phyloP scores from a whole-genome alignment of 2,888 invertebrate species.

The Pristionchus mayeri region DNA sequence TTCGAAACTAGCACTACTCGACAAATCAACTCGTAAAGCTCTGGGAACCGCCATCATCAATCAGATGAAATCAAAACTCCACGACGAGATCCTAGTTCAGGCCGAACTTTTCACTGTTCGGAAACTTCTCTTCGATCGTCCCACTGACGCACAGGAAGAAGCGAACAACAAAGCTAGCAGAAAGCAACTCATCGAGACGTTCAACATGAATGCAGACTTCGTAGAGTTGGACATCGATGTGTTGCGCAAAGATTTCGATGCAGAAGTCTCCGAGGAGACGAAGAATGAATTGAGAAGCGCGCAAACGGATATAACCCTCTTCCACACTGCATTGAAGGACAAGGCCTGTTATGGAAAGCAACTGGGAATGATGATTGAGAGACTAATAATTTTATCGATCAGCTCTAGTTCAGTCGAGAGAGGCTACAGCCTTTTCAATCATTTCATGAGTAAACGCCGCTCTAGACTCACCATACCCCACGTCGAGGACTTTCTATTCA shows the following conservation, averaged over 20 bases:
- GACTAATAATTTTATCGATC: background rate
- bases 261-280: background rate
- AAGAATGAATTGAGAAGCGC: background rate
- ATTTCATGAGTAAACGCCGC: background rate
- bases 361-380: background rate
- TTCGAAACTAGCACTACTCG: background rate
- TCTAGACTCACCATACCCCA: background rate
- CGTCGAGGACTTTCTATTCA: background rate
- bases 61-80: background rate
- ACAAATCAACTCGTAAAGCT: background rate
- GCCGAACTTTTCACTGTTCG: background rate
- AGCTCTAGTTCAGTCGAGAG: background rate
- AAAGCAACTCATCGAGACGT: background rate
- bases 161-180: background rate
- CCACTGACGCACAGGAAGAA: background rate
- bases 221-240: background rate
- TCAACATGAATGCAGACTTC: background rate
- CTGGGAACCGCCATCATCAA: background rate
- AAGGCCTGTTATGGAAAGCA: background rate
- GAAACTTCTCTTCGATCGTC: constrained; percentile 1
- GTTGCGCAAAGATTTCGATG: background rate
- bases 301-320: background rate
- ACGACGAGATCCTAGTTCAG: background rate
- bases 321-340: background rate
- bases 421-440: background rate